A percentile compares a stretch with the other conserved stretches of the same genome.
Conservation (phyloP, 2,113 vertebrate species). For the Chaetorhynchus papuensis region DNA sequence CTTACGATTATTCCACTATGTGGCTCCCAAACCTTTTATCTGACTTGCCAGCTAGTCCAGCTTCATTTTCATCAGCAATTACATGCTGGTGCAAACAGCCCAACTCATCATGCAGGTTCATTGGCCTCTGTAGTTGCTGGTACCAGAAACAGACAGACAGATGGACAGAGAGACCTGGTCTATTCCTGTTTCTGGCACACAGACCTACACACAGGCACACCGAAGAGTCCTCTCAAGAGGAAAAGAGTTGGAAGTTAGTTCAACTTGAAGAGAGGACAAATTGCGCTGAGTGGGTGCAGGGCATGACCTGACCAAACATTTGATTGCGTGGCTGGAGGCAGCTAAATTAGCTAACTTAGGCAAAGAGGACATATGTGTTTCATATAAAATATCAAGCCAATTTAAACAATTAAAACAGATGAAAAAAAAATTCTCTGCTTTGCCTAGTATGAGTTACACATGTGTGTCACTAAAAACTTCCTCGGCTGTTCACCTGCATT, state of each 20-base stretch:
- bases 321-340: not conserved
- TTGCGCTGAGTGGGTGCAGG: accelerated
- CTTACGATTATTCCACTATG: not conserved
- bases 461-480: not conserved
- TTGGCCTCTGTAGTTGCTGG: not conserved
- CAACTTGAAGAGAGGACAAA: not conserved
- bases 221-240: not conserved
- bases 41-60: not conserved
- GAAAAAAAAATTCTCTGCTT: not conserved
- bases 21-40: not conserved
- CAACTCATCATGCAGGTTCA: not conserved
- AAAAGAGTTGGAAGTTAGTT: not conserved
- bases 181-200: not conserved
- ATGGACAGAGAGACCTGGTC: not conserved
- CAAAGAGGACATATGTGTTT: not conserved
- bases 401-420: not conserved
- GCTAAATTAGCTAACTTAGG: not conserved
- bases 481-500: not conserved
- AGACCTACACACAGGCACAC: not conserved
- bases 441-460: not conserved
- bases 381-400: not conserved
- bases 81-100: not conserved
- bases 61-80: not conserved
- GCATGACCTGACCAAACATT: not conserved
- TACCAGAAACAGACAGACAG: not conserved